Conservation (phyloP, 2,888 invertebrate species). For the Lordiphosa fenestrarum region DNA sequence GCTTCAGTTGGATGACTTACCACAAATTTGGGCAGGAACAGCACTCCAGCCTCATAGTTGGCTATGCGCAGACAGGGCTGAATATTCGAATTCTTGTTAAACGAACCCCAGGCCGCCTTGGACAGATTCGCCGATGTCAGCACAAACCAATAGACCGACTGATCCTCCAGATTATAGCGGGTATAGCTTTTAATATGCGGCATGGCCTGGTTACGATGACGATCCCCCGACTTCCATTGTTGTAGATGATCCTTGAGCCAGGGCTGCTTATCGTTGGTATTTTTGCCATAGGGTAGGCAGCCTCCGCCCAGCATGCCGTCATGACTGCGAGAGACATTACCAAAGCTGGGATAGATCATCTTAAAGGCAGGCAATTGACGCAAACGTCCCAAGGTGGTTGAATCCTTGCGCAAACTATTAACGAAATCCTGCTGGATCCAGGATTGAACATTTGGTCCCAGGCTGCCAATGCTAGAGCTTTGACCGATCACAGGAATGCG, state of each 20-base stretch:
- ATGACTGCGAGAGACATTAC: slow-evolving; percentile 92
- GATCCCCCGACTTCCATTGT: slow-evolving; percentile 90
- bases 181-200: slow-evolving; percentile 97
- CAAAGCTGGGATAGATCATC: slow-evolving; percentile 88
- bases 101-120: slow-evolving; percentile 97
- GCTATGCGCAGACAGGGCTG: slow-evolving; percentile 85
- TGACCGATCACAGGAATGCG: slow-evolving; percentile 90
- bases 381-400: slow-evolving; percentile 81
- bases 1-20: slow-evolving; percentile 81
- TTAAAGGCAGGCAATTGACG: slow-evolving; percentile 82
- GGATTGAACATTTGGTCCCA: slow-evolving; percentile 85
- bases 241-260: slow-evolving; percentile 90
- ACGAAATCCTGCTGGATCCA: slow-evolving; percentile 91
- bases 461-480: slow-evolving; percentile 94
- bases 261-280: slow-evolving; percentile 89
- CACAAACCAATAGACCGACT: slow-evolving; percentile 85
- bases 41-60: slow-evolving; percentile 95
- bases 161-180: slow-evolving; percentile 85
- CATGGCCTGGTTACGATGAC: slow-evolving; percentile 89
- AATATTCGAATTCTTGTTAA: slow-evolving; percentile 83
- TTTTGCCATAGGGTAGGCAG: slow-evolving; percentile 92
- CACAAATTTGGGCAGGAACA: slow-evolving; percentile 91
- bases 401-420: slow-evolving; percentile 83
- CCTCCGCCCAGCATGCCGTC: slow-evolving; percentile 93
- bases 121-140: slow-evolving; percentile 97